phyloP scores from a whole-genome alignment of 2,113 vertebrate species.

The Neogobius melanostomus region DNA sequence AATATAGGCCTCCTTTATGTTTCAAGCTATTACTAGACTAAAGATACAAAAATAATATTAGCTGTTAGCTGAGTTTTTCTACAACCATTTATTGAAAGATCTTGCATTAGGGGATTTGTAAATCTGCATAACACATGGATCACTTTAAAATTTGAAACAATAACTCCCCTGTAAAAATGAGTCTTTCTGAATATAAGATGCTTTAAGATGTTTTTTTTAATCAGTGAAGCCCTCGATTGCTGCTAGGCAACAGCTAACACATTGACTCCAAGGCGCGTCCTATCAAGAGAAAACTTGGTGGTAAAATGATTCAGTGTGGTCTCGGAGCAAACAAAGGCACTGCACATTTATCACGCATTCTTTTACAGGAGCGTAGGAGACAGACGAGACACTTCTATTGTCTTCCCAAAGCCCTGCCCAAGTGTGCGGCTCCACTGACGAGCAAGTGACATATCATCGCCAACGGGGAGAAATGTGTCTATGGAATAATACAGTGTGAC shows the following conservation, averaged over 20 bases:
- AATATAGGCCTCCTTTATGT: no score
- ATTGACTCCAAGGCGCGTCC: conserved; percentile 1
- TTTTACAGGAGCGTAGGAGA: conserved; percentile 40
- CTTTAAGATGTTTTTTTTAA: conserved; percentile 3
- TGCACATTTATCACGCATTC: conserved; percentile 35
- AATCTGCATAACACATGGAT: no score
- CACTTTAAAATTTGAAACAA: no score
- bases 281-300: conserved; percentile 32
- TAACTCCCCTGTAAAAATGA: no score
- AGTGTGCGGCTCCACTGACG: conserved; percentile 48
- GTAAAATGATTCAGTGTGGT: conserved; percentile 33
- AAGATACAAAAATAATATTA: no score
- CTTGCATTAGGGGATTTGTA: no score
- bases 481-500: conserved; percentile 56
- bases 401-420: conserved; percentile 58
- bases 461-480: conserved; percentile 31
- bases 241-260: conserved; percentile 20
- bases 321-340: conserved; percentile 35
- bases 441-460: conserved; percentile 59
- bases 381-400: conserved; percentile 53
- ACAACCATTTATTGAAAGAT: no score
- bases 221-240: not conserved
- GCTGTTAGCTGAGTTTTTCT: no score
- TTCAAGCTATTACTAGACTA: no score
- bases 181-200: not conserved